Conservation (phyloP, 2,113 vertebrate genomes). For the Cryptotis parvus region DNA sequence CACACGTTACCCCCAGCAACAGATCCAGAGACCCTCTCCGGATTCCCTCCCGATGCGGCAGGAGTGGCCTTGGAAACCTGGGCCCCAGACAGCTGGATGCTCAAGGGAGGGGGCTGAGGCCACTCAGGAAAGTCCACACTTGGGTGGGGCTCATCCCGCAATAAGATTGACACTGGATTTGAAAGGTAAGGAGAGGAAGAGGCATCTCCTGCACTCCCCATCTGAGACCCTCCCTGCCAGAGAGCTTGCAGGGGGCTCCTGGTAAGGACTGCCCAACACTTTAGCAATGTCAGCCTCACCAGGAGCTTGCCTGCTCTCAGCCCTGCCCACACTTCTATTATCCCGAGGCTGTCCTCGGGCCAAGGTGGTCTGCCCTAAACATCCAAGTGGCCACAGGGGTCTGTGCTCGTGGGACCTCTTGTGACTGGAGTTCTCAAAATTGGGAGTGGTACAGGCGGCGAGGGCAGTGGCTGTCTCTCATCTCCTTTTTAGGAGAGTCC, state of each 20-base stretch:
- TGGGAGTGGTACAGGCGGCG: neutral
- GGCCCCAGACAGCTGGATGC: neutral
- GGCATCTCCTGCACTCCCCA: neutral
- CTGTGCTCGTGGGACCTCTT: neutral
- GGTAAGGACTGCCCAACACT: neutral
- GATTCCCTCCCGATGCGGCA: neutral
- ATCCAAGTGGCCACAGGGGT: neutral
- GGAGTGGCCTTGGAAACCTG: conserved; percentile 14
- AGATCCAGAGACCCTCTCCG: neutral
- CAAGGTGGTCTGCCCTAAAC: neutral
- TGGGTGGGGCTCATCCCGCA: neutral
- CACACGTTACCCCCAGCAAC: neutral
- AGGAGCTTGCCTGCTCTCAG: neutral
- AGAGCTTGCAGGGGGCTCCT: neutral
- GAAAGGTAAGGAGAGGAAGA: neutral
- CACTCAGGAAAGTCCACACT: neutral
- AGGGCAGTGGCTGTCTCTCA: neutral
- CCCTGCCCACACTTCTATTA: neutral
- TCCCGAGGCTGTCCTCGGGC: neutral
- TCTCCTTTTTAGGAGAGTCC: neutral
- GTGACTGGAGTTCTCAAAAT: neutral
- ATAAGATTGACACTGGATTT: neutral
- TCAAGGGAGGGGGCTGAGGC: neutral
- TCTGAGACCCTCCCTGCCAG: neutral
- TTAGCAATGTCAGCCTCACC: too few relatives aligned